Evolutionary conservation across 2,888 invertebrate genomes (phyloP).

Genomic region (Pheosia gnoma): DNA sequence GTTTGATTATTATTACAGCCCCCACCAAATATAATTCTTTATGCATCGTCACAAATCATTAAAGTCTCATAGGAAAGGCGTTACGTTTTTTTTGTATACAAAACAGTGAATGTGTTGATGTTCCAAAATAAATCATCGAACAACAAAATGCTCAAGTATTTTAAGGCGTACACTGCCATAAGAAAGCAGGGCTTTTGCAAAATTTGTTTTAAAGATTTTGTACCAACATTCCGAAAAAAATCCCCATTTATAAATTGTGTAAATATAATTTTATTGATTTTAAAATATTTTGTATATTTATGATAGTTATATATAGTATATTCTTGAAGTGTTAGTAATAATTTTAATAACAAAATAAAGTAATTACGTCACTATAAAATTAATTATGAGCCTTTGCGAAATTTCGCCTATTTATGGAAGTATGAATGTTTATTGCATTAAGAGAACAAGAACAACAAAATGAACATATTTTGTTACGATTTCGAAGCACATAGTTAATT

Average conservation of each 20-base stretch:
- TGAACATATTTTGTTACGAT: too few species aligned
- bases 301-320: slow-evolving; percentile 35
- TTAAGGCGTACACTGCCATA: slow-evolving; percentile 77
- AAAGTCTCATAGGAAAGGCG: slow-evolving; percentile 31
- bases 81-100: slow-evolving; percentile 23
- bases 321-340: slow-evolving; percentile 59
- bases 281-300: slow-evolving; percentile 69
- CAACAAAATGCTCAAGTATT: slow-evolving; percentile 80
- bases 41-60: slow-evolving; percentile 55
- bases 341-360: slow-evolving; percentile 25
- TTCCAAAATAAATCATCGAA: slow-evolving; percentile 66
- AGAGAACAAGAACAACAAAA: too few species aligned
- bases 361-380: not conserved
- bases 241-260: slow-evolving; percentile 57
- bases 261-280: slow-evolving; percentile 57
- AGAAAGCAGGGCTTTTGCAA: slow-evolving; percentile 55
- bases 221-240: slow-evolving; percentile 56
- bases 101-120: slow-evolving; percentile 84
- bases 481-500: not conserved
- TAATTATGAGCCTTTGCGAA: not conserved
- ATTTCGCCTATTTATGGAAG: not conserved
- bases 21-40: slow-evolving; percentile 69
- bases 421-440: slow-evolving; percentile 12
- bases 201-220: slow-evolving; percentile 39
- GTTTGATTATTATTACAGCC: slow-evolving; percentile 73